Evolutionary conservation across 2,797 vertebrate species (phyloP).

Genomic region (Danionella dracula): DNA sequence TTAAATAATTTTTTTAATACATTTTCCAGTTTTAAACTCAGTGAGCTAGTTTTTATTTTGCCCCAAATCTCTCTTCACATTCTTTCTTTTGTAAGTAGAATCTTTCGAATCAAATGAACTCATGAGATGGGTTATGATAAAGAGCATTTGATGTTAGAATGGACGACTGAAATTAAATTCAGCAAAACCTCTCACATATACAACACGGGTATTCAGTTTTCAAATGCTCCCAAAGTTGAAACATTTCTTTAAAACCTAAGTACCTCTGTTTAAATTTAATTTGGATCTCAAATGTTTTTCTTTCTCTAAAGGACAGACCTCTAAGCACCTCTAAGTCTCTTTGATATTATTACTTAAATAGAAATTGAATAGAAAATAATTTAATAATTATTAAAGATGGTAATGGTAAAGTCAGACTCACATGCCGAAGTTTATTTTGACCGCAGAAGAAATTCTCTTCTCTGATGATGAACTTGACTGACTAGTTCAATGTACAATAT

Average conservation of each 20-base stretch:
- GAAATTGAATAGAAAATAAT: no score
- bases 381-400: background rate
- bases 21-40: background rate
- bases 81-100: background rate
- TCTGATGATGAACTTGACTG: constrained; percentile 2
- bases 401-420: constrained; percentile 11
- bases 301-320: no score
- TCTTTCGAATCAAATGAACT: background rate
- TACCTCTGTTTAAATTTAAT: no score
- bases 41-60: background rate
- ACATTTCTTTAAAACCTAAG: no score
- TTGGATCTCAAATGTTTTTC: no score
- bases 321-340: no score
- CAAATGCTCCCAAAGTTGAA: no score
- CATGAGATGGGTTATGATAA: no score
- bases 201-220: no score
- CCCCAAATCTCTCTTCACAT: background rate
- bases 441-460: background rate
- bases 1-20: no score
- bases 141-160: background rate
- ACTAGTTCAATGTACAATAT: constrained; percentile 27
- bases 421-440: constrained; percentile 2
- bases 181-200: background rate
- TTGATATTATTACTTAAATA: background rate
- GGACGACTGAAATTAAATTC: background rate